Percentiles rank a stretch among this genome's conserved stretches.
Evolutionary conservation across 2,888 invertebrate genomes (phyloP).

Genomic region (Alentia gelatinosa): DNA sequence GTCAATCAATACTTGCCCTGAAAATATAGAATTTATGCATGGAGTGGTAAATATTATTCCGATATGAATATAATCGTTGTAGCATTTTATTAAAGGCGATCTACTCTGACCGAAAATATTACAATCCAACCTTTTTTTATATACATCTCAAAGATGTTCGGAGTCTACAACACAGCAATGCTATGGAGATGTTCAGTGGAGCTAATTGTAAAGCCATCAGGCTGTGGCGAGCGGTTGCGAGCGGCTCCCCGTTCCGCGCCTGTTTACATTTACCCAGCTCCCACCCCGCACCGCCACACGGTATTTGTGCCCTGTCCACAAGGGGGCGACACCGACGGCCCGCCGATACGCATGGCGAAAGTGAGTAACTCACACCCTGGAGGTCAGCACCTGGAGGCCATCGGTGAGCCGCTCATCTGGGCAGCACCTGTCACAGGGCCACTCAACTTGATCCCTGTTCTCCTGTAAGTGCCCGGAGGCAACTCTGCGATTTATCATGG

Average conservation of each 20-base stretch:
- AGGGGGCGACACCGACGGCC: not conserved
- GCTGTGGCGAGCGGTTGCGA: not conserved
- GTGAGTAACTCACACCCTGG: not conserved
- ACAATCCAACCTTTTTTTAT: too few relatives aligned
- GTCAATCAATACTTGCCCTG: too few relatives aligned
- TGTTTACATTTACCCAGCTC: not conserved
- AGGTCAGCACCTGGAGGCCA: conserved; percentile 6
- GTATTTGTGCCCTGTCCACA: not conserved
- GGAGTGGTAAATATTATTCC: too few relatives aligned
- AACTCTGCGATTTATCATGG: not conserved
- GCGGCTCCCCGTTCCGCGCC: not conserved
- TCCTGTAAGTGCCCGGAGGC: conserved; percentile 37
- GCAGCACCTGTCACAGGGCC: not conserved
- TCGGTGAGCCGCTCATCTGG: not conserved
- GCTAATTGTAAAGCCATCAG: not conserved
- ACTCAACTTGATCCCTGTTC: conserved; percentile 6
- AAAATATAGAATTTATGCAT: too few relatives aligned
- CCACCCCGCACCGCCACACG: not conserved
- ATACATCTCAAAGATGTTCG: too few relatives aligned
- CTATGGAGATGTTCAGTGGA: not conserved
- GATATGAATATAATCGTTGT: too few relatives aligned
- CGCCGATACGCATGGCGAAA: not conserved
- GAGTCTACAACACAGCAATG: too few relatives aligned
- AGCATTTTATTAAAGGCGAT: too few relatives aligned
- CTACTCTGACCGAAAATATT: too few relatives aligned